Base-by-base conservation (phyloP, 2,797 vertebrate genomes). In the Philypnodon macrostomus region DNA sequence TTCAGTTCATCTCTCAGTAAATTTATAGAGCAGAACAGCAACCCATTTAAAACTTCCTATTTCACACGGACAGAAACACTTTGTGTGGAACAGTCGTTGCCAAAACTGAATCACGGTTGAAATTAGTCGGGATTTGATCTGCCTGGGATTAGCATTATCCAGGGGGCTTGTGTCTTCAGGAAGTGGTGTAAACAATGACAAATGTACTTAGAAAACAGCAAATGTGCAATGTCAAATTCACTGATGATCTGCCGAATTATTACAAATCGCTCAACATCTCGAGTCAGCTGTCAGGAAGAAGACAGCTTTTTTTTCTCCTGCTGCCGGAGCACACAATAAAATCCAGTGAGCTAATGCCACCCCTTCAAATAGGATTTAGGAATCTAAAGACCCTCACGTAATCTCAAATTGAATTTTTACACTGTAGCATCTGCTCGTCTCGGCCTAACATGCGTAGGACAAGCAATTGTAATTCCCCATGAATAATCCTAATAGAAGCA, bases 391-490 rank as follows among this genome's bases (percentile, higher is more conserved):
- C 69, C 53, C 62, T 73, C 53, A 58, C 69, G 51, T 72, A 71
- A 77, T 80, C 70, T 73, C 54, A 67, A 75, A 70, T 46, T 56
- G 67, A 80, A 72, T 60, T 66, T n/a, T 69, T 60, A 67, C 67
- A 53, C 42, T 53, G 53, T 48, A 55, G 67, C 77, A 77, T 82
- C 73, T 79, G 79, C 77, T 68, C 40, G 21, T 55, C 55, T 46
- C 24, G 46, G 70, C 74, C 73, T 69, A 45, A 68, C 68, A 66
- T n/a, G 47, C 18, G 62, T 31, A 51, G 48, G 70, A 73, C 79
- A 61, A 79, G 67, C 63, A 33, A 47, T 56, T 34, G 18, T 74
- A 70, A 83, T 63, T 72, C 78, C 40, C 76, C 40, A 35, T 47
- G 65, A 77, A 74, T 67, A 78, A 76, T 80, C 73, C 72, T 2